Base-by-base conservation (phyloP, 2,888 invertebrate genomes). In the Morpho helenor region DNA sequence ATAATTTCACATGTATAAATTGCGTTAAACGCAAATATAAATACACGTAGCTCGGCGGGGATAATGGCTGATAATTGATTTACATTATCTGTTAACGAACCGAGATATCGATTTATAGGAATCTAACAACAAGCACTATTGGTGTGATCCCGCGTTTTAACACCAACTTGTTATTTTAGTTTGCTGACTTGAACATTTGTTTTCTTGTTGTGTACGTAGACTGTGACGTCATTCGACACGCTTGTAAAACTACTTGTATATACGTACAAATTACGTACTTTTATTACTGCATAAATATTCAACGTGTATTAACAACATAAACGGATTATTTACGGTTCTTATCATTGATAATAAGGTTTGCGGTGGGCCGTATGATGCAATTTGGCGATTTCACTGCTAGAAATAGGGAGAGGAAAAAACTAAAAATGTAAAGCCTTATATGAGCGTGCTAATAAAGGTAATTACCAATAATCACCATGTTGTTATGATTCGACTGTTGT, bases 101-200 rank as follows among this genome's bases (percentile, higher is more conserved):
- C 66, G 65, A 68, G 68, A 70, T 73, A 77, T 73, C 73, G 70
- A 74, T 74, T 72, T 74, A 74, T 76, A 74, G 70, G 71, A 72
- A 70, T 67, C 67, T 62, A 69, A 66, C 68, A 67, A 31, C 61
- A 65, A 68, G 69, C 66, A 64, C 69, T 74, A 74, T 73, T 75
- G 72, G 68, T 79, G 75, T 74, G 71, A 72, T 71, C 66, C 69
- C 49, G 49, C 66, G 68, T 74, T 66, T 64, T 69, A 63, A 62
- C 68, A 65, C 64, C 52, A 10, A n/a, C 40, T 23, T 41, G 59
- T 48, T 59, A 60, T 59, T 23, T 52, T 59, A 49, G 55, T 45
- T 8, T 8, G 41, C 4, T 10, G 48, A 43, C 41, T 47, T 31
- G 41, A 52, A 54, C 56, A 59, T 49, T 60, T 62, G 49, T 52